Base-by-base conservation (phyloP, 2,888 invertebrate genomes). In the Brassicogethes aeneus region DNA sequence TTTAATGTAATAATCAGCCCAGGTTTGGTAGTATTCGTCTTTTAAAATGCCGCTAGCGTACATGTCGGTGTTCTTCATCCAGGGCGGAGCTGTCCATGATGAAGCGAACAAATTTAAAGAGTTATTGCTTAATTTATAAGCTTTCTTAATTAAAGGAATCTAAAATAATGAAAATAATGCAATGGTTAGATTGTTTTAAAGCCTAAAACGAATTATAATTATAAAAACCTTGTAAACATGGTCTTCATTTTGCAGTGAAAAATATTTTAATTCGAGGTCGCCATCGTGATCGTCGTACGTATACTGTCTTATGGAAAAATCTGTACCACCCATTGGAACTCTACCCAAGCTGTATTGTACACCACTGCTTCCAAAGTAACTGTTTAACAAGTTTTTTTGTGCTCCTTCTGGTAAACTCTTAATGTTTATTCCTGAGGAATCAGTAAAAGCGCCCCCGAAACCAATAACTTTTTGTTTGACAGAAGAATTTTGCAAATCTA, bases 321-420 rank as follows among this genome's bases (percentile, higher is more conserved):
- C 94, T 37, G 79, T 77, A 5, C 91, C 89, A 1, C 79, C 92
- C 44, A 93, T 86, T 0, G 92, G 85, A 10, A 90, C 76, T 30
- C 93, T 74, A 30, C 84, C 80, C 52, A 92, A 60, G 52, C 78
- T 84, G 65, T 89, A 93, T 23, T 46, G 43, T 8, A 41, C 15
- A 3, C 46, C 46, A n/a, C 43, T n/a, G 2, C 41, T 34, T 3
- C 42, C 40, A 16, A 46, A 46, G 10, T 23, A 23, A 23, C 23
- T 34, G 29, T 34, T 7, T 34, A 42, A n/a, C n/a, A 42, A 16
- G 15, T n/a, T 8, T 13, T 39, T 29, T 30, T 42, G 42, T 3
- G 16, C 23, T 7, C 10, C 31, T 15, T 34, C 17, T 2, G 15
- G 13, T 1, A 42, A 13, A 8, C 35, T 31, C 14, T 13, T 15